phyloP scores from a whole-genome alignment of 2,113 vertebrate species.

The Eleginops maclovinus region DNA sequence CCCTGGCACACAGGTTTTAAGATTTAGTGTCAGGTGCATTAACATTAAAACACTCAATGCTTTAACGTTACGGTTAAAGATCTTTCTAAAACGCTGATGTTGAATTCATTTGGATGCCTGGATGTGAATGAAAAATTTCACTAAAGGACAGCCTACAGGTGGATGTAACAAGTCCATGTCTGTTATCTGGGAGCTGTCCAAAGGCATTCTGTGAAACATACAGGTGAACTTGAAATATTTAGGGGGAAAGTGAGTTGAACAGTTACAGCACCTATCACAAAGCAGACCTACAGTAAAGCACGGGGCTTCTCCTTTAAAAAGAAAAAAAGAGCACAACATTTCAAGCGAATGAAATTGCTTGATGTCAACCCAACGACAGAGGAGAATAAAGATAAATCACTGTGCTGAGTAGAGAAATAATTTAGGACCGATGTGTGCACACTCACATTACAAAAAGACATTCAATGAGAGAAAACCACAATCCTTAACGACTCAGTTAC shows the following conservation, averaged over 20 bases:
- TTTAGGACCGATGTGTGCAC: neutral
- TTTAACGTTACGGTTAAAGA: neutral
- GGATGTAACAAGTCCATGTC: neutral
- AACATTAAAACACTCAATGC: neutral
- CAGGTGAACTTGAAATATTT: neutral
- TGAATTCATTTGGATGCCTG: neutral
- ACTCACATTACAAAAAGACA: too few species aligned
- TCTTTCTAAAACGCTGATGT: fast-evolving
- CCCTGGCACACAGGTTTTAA: neutral
- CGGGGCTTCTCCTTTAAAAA: neutral
- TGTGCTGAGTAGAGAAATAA: neutral
- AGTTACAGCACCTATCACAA: neutral
- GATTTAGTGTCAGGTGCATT: neutral
- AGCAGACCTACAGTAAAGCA: neutral
- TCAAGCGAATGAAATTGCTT: neutral
- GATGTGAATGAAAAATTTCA: neutral
- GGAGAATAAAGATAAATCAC: neutral
- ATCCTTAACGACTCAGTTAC: too few species aligned
- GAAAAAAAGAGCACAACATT: neutral
- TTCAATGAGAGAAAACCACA: too few species aligned
- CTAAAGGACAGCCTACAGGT: neutral
- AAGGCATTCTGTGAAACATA: neutral
- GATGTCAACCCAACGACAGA: neutral
- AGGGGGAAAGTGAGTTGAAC: neutral
- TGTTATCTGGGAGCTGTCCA: neutral